Evolutionary conservation across 2,113 vertebrate genomes (phyloP).

Genomic region (Elaphurus davidianus): DNA sequence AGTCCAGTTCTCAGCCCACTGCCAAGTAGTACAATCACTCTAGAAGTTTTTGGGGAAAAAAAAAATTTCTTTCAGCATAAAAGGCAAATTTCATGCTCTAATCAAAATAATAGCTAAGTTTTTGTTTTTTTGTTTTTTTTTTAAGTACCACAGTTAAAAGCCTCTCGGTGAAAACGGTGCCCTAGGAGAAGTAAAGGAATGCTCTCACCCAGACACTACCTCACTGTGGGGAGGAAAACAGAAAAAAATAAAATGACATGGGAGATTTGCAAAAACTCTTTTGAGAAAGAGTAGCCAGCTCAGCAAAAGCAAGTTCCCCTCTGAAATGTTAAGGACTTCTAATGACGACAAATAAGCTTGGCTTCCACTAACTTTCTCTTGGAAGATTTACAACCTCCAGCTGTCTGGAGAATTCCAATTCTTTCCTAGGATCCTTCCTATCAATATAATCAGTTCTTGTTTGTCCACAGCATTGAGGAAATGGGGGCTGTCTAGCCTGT

Average conservation of each 20-base stretch:
- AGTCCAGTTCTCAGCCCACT: neutral
- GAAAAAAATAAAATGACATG: neutral
- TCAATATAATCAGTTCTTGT: neutral
- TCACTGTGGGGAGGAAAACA: conserved; percentile 39
- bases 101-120: conserved; percentile 1
- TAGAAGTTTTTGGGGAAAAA: neutral
- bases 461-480: neutral
- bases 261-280: neutral
- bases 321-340: conserved; percentile 35
- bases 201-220: conserved; percentile 24
- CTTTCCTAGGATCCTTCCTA: neutral
- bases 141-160: neutral
- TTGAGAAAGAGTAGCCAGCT: conserved; percentile 35
- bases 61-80: neutral
- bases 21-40: neutral
- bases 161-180: neutral
- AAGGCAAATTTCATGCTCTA: neutral
- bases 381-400: conserved; percentile 56
- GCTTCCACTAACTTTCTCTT: neutral
- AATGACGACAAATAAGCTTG: conserved; percentile 22
- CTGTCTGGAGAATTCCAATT: conserved; percentile 27
- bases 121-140: neutral
- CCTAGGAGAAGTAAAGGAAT: neutral
- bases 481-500: neutral
- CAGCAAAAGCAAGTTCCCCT: conserved; percentile 47